Base-by-base conservation (phyloP, 1,140 invertebrate genomes). In the Cotesia glomerata region DNA sequence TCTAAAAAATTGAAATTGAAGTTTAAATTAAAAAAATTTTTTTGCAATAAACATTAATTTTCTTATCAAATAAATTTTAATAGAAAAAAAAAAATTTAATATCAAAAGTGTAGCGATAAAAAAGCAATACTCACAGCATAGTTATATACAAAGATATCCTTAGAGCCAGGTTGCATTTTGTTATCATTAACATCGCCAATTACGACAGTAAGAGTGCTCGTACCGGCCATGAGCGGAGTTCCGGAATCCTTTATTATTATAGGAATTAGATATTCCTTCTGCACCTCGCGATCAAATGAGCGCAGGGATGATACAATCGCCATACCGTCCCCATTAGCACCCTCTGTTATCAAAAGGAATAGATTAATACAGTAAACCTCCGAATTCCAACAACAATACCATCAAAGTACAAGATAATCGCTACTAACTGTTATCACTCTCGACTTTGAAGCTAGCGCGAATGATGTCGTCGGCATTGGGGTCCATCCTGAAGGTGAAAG, bases 171-270 rank as follows among this genome's bases (percentile, higher is more conserved):
- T 81, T 96, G 93, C 95, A 98, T 98, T 87, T 96, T 95, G 86
- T 99, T 98, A 81, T 99, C 97, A 83, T 99, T 99, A 1, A 95
- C 93, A 82, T 97, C 97, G 18, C 97, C 97, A 78, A 99, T 98
- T 18, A 97, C 95, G 5, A 99, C 95, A 0, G 95, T 98, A 4
- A 99, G 84, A 0, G 96, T 98, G 77, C 95, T 97, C 2, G 97
- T 98, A 71, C 96, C 97, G 52, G 95, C 97, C 94, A 97, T 96
- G 0, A 93, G 93, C 8, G 93, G 95, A 81, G 91, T 95, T 62
- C 93, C 95, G 76, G 93, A 94, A 88, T 94, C 94, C 88, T 96
- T 97, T 73, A 97, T 97, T 4, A 97, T 93, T 81, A 98, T 98
- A 0, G 96, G 96, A 77, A 97, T 96, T 70, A 95, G 89, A 81